Percentiles rank a stretch among this genome's conserved stretches.
Evolutionary conservation across 2,888 invertebrate species (phyloP).

Genomic region (Hemistola chrysoprasaria): DNA sequence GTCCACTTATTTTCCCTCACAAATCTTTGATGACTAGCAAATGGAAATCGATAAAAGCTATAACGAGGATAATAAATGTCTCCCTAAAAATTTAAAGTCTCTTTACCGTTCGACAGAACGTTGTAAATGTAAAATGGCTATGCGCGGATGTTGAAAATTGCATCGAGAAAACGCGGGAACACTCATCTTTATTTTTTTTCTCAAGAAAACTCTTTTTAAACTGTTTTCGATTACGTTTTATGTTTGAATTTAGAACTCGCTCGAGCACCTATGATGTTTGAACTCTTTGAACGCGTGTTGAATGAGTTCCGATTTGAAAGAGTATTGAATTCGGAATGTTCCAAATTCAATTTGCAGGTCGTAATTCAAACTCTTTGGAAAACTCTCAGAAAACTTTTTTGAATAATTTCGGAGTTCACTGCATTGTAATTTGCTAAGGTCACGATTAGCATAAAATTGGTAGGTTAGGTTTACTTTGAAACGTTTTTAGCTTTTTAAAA

Average conservation of each 20-base stretch:
- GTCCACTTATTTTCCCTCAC: too few species aligned
- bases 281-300: conserved; percentile 27
- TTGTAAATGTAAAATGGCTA: conserved; percentile 68
- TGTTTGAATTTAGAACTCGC: conserved; percentile 58
- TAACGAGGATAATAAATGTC: conserved; percentile 25
- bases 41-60: conserved; percentile 16
- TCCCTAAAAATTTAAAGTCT: conserved; percentile 59
- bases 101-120: conserved; percentile 62
- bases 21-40: conserved; percentile 28
- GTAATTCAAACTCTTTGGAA: conserved; percentile 15
- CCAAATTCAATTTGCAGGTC: conserved; percentile 37
- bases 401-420: not conserved
- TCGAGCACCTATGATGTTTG: conserved; percentile 45
- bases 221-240: conserved; percentile 77
- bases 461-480: too few species aligned
- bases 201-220: conserved; percentile 51
- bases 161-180: conserved; percentile 30
- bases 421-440: not conserved
- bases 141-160: conserved; percentile 74
- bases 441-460: too few species aligned
- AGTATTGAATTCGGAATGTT: conserved; percentile 26
- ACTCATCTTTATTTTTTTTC: conserved; percentile 1
- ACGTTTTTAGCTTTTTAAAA: too few species aligned
- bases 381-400: conserved; percentile 2
- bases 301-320: conserved; percentile 20